Percentiles rank a stretch among this genome's conserved stretches.
phyloP scores from a whole-genome alignment of 2,797 vertebrate genomes.

The Sebastes jordani region DNA sequence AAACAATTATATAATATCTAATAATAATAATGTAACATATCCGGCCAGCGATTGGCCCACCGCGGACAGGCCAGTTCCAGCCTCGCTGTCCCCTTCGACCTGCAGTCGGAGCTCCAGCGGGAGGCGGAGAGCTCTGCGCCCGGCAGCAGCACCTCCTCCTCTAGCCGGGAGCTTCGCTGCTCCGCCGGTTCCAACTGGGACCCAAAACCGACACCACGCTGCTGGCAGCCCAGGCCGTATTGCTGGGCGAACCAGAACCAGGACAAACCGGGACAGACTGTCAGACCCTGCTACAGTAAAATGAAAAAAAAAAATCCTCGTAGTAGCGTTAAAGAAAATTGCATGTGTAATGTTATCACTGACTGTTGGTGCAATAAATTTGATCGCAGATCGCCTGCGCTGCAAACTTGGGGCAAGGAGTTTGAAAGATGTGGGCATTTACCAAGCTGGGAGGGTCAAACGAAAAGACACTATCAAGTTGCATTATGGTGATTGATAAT shows the following conservation, averaged over 20 bases:
- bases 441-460: background rate
- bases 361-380: fast-evolving
- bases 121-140: no score
- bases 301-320: no score
- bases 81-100: fast-evolving
- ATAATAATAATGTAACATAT: no score
- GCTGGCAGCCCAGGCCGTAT: no score
- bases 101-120: fast-evolving
- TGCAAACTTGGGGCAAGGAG: background rate
- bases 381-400: background rate
- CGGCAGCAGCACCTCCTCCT: no score
- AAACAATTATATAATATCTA: no score
- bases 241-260: no score
- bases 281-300: no score
- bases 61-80: fast-evolving
- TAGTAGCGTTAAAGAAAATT: fast-evolving
- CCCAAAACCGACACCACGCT: no score
- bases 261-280: no score
- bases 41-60: fast-evolving
- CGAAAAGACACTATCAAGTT: background rate
- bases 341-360: background rate
- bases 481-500: background rate
- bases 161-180: no score
- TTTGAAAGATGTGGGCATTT: background rate
- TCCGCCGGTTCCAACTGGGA: fast-evolving